These are phyloP conservation scores for Silvanus unidentatus DNA, from an alignment of 2,888 invertebrate species.

Conservation along the genomic window DNA sequence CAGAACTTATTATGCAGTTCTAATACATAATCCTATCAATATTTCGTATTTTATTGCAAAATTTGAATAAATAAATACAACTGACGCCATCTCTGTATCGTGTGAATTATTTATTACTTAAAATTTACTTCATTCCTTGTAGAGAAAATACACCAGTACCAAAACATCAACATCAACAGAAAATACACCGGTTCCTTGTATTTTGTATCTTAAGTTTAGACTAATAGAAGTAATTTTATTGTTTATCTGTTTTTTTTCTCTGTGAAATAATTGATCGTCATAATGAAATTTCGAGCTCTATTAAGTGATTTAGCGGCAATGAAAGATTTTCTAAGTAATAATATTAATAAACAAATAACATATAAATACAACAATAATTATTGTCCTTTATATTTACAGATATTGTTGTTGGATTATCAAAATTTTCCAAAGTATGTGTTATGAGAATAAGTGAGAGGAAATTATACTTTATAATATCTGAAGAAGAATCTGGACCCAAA, in stretches of 20 bases:
- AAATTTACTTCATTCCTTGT: too few relatives aligned
- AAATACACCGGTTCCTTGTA: too few relatives aligned
- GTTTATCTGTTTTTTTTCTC: neutral
- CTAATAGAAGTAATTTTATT: too few relatives aligned
- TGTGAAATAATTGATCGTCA: conserved; percentile 7
- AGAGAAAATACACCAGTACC: too few relatives aligned
- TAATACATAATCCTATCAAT: too few relatives aligned
- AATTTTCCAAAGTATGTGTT: conserved; percentile 71
- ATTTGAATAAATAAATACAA: too few relatives aligned
- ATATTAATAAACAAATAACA: conserved; percentile 3
- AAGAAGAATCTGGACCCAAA: conserved; percentile 58
- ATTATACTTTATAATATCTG: conserved; percentile 70
- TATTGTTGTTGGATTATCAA: conserved; percentile 67
- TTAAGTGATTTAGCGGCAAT: conserved; percentile 62
- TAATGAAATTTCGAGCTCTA: conserved; percentile 66
- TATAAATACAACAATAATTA: conserved; percentile 1
- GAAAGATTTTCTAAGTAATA: conserved; percentile 65
- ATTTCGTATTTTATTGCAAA: too few relatives aligned
- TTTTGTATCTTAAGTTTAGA: too few relatives aligned
- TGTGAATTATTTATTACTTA: too few relatives aligned
- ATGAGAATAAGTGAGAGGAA: conserved; percentile 61
- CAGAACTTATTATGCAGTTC: too few relatives aligned
- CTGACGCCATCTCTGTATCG: too few relatives aligned
- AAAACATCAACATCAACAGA: too few relatives aligned
- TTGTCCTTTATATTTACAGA: conserved; percentile 51